Conservation (phyloP, 2,888 invertebrate genomes). For the Amphipoea oculea region DNA sequence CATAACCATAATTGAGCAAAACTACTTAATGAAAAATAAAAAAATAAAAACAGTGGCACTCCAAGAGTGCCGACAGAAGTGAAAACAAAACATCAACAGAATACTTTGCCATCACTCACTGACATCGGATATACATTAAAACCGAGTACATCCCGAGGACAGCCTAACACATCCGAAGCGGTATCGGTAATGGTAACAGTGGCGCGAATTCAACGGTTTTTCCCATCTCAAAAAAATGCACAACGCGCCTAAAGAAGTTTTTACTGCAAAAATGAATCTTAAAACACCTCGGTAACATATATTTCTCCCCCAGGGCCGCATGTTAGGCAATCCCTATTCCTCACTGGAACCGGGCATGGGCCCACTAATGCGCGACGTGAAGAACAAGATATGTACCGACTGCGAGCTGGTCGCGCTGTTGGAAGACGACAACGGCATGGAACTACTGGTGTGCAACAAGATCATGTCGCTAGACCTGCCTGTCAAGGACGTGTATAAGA, state of each 20-base stretch:
- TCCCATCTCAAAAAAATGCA: too few relatives aligned
- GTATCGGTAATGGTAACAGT: too few relatives aligned
- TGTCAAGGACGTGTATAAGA: constrained; percentile 97
- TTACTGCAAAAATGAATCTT: not conserved
- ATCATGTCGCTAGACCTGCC: constrained; percentile 99
- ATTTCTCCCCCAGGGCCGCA: constrained; percentile 93
- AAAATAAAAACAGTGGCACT: not conserved
- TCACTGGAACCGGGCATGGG: constrained; percentile 98
- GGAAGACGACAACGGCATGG: constrained; percentile 99
- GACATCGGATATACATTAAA: too few relatives aligned
- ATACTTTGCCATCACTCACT: too few relatives aligned
- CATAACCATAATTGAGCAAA: not conserved
- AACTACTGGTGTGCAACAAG: constrained; percentile 98
- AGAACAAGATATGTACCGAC: constrained; percentile 99
- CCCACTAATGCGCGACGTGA: constrained; percentile 99
- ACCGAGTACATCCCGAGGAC: too few relatives aligned
- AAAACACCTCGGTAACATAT: not conserved
- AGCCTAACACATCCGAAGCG: too few relatives aligned
- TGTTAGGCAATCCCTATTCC: constrained; percentile 99
- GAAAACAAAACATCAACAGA: too few relatives aligned
- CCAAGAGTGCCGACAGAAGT: too few relatives aligned
- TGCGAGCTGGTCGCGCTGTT: constrained; percentile 99
- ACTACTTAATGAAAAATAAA: too few relatives aligned
- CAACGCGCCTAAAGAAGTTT: too few relatives aligned
- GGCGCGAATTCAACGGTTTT: too few relatives aligned